phyloP scores from a whole-genome alignment of 2,113 vertebrate genomes.

The Coptodon rendalli region DNA sequence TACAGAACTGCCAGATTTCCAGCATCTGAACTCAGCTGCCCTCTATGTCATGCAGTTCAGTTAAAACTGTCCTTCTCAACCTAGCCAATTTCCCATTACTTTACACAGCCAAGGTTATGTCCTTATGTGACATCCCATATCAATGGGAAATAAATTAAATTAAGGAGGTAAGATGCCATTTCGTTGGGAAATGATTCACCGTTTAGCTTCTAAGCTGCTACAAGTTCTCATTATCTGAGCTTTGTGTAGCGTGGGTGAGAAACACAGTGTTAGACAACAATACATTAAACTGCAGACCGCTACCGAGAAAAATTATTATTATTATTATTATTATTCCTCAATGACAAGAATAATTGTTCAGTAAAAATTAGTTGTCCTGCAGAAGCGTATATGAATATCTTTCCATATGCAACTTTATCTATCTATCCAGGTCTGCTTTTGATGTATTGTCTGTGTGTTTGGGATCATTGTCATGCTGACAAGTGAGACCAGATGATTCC shows the following conservation, averaged over 20 bases:
- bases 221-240: not conserved
- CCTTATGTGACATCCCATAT: not conserved
- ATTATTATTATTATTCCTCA: not conserved
- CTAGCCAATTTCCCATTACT: not conserved
- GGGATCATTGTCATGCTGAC: not conserved
- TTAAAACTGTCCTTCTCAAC: not conserved
- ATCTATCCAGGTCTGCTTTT: not conserved
- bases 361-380: not conserved
- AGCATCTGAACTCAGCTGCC: not conserved
- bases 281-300: not conserved
- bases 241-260: not conserved
- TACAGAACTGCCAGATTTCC: not conserved
- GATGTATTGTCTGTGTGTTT: not conserved
- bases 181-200: not conserved
- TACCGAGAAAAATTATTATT: accelerated
- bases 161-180: not conserved
- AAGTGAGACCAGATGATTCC: not conserved
- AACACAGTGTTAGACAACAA: not conserved
- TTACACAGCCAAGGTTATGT: not conserved
- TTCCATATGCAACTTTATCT: not conserved
- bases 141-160: slow-evolving; percentile 6
- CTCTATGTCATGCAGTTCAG: not conserved
- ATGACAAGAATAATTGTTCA: not conserved
- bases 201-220: not conserved
- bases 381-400: not conserved